These are phyloP conservation scores for Pseudobourletiella spinata DNA, from an alignment of 1,140 invertebrate genomes.

Conservation along the genomic window DNA sequence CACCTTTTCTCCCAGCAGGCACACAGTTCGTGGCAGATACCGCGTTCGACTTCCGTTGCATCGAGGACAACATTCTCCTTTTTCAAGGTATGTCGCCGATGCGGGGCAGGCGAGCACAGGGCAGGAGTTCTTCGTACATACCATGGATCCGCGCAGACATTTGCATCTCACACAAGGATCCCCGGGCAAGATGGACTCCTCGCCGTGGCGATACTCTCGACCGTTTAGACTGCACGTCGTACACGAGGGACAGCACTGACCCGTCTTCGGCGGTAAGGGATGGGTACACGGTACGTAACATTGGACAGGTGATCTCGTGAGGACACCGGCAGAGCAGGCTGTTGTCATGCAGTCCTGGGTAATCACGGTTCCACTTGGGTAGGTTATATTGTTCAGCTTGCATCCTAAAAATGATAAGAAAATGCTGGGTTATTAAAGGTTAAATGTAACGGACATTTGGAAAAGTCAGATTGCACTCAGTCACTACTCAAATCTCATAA, in stretches of 20 bases:
- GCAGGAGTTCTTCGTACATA: conserved; percentile 73
- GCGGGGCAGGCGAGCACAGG: conserved; percentile 67
- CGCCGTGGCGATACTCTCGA: conserved; percentile 55
- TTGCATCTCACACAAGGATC: conserved; percentile 81
- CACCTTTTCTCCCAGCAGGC: conserved; percentile 58
- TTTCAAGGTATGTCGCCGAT: conserved; percentile 52
- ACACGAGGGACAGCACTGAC: conserved; percentile 77
- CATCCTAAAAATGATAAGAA: conserved; percentile 59
- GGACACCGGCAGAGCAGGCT: conserved; percentile 69
- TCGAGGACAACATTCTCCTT: conserved; percentile 72
- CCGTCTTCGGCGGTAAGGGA: conserved; percentile 55
- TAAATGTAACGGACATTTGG: too few species aligned
- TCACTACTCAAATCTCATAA: too few species aligned
- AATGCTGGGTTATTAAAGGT: too few species aligned
- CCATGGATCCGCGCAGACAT: conserved; percentile 62
- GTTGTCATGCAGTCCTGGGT: conserved; percentile 58
- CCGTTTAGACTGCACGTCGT: conserved; percentile 67
- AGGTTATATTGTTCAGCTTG: conserved; percentile 57
- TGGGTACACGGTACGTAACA: conserved; percentile 70
- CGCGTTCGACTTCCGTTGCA: conserved; percentile 50
- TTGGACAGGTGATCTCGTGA: conserved; percentile 64
- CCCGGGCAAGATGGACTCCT: conserved; percentile 62
- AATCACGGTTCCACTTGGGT: conserved; percentile 61
- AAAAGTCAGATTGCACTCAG: too few species aligned
- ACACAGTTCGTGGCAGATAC: conserved; percentile 40